Base-by-base conservation (phyloP, 2,113 vertebrate species). In the Hucho hucho region DNA sequence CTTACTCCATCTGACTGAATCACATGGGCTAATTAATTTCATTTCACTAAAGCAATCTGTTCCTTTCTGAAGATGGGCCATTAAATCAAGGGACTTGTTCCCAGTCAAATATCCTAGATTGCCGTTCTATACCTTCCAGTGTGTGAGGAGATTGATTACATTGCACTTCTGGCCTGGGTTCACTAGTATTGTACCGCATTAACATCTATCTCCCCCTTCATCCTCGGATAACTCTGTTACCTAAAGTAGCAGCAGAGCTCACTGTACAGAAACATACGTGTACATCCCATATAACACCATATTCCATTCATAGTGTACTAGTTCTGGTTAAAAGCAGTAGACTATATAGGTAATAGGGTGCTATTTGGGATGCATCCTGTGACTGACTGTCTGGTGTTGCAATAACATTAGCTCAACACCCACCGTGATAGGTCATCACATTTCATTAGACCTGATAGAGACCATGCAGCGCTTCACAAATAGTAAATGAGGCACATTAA, bases 381-480 rank as follows among this genome's bases (percentile, higher is more conserved):
- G 14, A 29, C 14, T 4, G 6, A 66, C 64, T 25, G 63, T 13
- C n/a, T 26, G 29, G 37, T 37, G 14, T 6, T 32, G 29, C 29
- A n/a, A 68, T 68, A 37, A 43, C 66, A 68, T 68, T 20, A 68
- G 66, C 20, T 46, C 32, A 24, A 68, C 18, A 18, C n/a, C 18
- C 6, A 46, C 29, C 32, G 20, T 46, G 11, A 68, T 22, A n/a
- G 66, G 66, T 68, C 66, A 68, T 14, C 65, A 6, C n/a, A 68
- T 68, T 68, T 37, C 6, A 68, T 68, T 68, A 68, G n/a, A 68
- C 32, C 66, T 43, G 26, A 28, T 65, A 28, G 64, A 65, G 64
- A 65, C 11, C 43, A 46, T 46, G 11, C 11, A 28, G 4, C 14
- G 13, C 25, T 18, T 65, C 26, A 28, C 25, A 28, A 26, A 65